Percentiles rank a stretch among this genome's conserved stretches.
These are phyloP conservation scores for Poecilia latipinna DNA, from an alignment of 2,113 vertebrate genomes.

Conservation along the genomic window DNA sequence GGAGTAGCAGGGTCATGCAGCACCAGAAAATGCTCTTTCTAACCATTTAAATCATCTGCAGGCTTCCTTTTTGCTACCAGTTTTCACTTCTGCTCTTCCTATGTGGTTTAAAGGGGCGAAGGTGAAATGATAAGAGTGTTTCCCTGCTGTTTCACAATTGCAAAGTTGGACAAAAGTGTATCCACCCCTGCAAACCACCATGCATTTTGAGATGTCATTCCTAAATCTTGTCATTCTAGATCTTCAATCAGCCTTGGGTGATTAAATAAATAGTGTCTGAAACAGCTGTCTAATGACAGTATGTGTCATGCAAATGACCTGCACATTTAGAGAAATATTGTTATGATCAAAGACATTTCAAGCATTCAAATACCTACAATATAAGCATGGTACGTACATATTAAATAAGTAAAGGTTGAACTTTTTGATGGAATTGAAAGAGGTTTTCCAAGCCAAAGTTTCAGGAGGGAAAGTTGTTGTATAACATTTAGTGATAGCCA, in stretches of 20 bases:
- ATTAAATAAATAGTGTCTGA: not conserved
- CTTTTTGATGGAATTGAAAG: too few species aligned
- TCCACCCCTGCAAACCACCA: not conserved
- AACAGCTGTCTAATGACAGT: not conserved
- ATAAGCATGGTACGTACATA: too few species aligned
- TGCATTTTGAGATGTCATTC: not conserved
- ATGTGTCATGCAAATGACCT: not conserved
- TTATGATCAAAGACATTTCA: not conserved
- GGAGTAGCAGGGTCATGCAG: not conserved
- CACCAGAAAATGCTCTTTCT: constrained; percentile 1
- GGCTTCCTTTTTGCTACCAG: not conserved
- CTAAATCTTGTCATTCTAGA: not conserved
- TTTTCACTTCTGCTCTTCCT: not conserved
- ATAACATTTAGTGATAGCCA: too few species aligned
- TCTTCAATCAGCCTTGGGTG: not conserved
- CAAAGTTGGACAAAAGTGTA: constrained; percentile 6
- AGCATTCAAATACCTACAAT: too few species aligned
- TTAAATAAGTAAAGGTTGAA: too few species aligned
- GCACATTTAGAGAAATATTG: not conserved
- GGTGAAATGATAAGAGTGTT: not conserved
- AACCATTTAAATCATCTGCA: not conserved
- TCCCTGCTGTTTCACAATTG: constrained; percentile 2
- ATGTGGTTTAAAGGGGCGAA: not conserved
- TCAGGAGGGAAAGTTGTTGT: too few species aligned
- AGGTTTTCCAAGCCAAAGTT: too few species aligned